Evolutionary conservation across 1,140 invertebrate species (phyloP).

Genomic region (Eumeta japonica): DNA sequence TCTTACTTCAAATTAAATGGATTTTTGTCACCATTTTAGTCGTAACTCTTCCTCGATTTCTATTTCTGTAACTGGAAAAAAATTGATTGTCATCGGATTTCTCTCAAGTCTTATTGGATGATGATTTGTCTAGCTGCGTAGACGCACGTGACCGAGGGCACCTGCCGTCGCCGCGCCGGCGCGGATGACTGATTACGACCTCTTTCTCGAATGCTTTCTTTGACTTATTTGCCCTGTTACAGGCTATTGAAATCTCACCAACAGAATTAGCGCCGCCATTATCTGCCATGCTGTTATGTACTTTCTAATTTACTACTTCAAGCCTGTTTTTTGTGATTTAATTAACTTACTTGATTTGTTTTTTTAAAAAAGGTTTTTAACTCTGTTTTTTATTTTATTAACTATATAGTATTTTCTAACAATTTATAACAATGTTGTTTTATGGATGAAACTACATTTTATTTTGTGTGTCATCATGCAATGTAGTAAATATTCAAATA

Average conservation of each 20-base stretch:
- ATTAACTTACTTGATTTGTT: not conserved
- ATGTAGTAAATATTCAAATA: no score
- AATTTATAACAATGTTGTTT: not conserved
- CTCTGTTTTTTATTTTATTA: not conserved
- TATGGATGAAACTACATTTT: not conserved
- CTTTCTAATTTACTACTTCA: not conserved
- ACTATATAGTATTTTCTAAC: constrained; percentile 1
- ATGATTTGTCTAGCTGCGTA: constrained; percentile 11
- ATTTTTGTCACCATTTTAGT: not conserved
- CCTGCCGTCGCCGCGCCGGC: constrained; percentile 17
- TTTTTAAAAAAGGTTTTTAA: no score
- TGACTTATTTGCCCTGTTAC: constrained; percentile 17
- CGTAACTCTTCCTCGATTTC: not conserved
- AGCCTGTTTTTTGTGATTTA: not conserved
- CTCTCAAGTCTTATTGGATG: constrained; percentile 4
- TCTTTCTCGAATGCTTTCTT: constrained; percentile 15
- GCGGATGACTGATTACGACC: constrained; percentile 3
- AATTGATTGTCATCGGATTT: not conserved
- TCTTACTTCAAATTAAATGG: not conserved
- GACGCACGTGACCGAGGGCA: constrained; percentile 31
- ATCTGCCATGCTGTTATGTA: no score
- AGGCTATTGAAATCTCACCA: constrained; percentile 14
- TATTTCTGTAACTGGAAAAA: not conserved
- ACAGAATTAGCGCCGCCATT: constrained; percentile 16
- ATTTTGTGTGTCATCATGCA: not conserved